Evolutionary conservation across 2,888 invertebrate species (phyloP), one percentile per base, ranked within the genome.

Genomic region (Meta bourneti): DNA sequence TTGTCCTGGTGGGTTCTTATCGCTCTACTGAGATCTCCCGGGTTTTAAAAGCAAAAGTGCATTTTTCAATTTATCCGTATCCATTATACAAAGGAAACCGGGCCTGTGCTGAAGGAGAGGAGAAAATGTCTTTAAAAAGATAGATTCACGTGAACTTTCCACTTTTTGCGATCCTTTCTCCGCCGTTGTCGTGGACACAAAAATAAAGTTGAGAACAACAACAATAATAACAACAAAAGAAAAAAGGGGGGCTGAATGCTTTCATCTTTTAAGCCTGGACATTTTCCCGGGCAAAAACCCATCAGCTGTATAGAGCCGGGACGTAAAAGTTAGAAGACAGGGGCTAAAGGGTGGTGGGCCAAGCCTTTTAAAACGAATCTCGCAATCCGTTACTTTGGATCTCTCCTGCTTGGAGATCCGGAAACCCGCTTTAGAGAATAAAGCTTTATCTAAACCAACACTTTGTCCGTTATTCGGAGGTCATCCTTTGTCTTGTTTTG

Each of bases 361-460:
- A 48, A 19, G 54, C 61, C 71, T 84, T 71, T 84, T 78, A 79
- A 79, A 79, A 74, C 48, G 81, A 75, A 89, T 82, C 89, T 89
- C 77, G 74, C 89, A 89, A 89, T 89, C 89, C 89, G 75, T 89
- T 89, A 89, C 82, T 89, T 71, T 13, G 74, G 77, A 48, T 82
- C 82, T 75, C 77, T 70, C 52, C 8, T 82, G 74, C 19, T 77
- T 78, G 72, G 54, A 79, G 79, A 71, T 78, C 89, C 89, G 84
- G 84, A 90, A 90, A 90, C 84, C 51, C 72, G 84, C 61, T 78
- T 83, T 90, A 49, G 78, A 84, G 77, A 79, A 54, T 61, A 78
- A 90, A 90, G 72, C 83, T 79, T 90, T 90, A 90, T 84, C 84
- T 90, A 90, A 90, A 83, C 83, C 83, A 78, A 84, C 89, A 89